phyloP scores from a whole-genome alignment of 2,113 vertebrate genomes.

The Hippoglossus stenolepis region DNA sequence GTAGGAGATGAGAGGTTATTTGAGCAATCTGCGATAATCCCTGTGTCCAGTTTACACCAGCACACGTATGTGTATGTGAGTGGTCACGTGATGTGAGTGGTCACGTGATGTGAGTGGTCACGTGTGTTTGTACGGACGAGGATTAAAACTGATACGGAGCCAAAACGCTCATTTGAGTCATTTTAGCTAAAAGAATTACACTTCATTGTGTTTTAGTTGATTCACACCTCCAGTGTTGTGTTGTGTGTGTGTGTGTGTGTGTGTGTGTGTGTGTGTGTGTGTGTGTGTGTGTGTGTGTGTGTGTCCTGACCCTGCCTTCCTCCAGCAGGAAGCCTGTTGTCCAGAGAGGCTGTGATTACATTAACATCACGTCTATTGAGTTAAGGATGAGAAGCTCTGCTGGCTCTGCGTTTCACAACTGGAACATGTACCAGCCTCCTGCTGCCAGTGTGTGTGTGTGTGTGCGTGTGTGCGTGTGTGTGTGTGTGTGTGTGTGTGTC shows the following conservation, averaged over 20 bases:
- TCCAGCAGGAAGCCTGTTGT: conserved; percentile 5
- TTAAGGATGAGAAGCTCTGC: conserved; percentile 34
- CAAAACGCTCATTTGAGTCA: too few relatives aligned
- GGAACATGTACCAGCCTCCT: background rate
- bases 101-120: background rate
- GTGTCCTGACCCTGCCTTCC: background rate
- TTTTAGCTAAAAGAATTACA: too few relatives aligned
- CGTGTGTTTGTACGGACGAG: too few relatives aligned
- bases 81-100: background rate
- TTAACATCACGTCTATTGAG: conserved; percentile 44
- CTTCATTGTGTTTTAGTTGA: background rate
- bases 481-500: too few relatives aligned
- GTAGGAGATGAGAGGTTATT: too few relatives aligned
- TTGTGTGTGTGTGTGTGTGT: background rate
- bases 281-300: background rate
- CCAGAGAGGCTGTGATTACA: conserved; percentile 48
- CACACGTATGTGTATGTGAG: background rate
- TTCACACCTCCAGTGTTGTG: background rate
- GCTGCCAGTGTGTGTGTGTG: background rate
- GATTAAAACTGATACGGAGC: too few relatives aligned
- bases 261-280: conserved; percentile 3
- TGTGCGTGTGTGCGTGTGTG: too few relatives aligned
- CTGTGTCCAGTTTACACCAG: background rate
- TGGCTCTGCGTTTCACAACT: conserved; percentile 6
- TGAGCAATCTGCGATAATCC: too few relatives aligned